Conservation (phyloP, 2,113 vertebrate genomes). For the Paramormyrops kingsleyae region DNA sequence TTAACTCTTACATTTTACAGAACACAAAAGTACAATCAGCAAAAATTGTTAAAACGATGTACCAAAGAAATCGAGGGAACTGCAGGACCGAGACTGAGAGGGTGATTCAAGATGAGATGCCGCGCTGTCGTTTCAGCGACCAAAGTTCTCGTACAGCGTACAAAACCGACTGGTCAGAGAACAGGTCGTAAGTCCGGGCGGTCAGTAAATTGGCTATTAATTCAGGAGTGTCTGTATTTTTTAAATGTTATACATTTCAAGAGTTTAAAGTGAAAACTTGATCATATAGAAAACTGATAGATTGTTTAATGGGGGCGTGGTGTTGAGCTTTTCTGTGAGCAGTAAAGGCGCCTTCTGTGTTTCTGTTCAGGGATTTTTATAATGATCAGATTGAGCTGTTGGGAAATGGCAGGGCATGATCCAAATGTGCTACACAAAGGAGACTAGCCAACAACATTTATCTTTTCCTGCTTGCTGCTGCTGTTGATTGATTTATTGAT, state of each 20-base stretch:
- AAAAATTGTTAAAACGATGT: not conserved
- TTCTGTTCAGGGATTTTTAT: not conserved
- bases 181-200: no score
- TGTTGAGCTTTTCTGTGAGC: not conserved
- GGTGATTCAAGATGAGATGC: not conserved
- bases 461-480: not conserved
- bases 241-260: not conserved
- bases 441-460: not conserved
- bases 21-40: not conserved
- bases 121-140: not conserved
- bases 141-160: not conserved
- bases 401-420: not conserved
- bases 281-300: not conserved
- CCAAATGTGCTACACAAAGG: not conserved
- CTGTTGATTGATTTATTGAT: not conserved
- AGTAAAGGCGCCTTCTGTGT: not conserved
- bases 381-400: not conserved
- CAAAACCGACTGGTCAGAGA: not conserved
- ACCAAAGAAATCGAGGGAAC: not conserved
- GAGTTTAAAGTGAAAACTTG: not conserved
- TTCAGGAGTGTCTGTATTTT: not conserved
- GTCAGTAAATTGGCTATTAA: not conserved
- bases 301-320: not conserved
- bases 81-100: not conserved
- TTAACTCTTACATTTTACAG: not conserved